A percentile compares a stretch with the other conserved stretches of the same genome.
Conservation (phyloP, 2,113 vertebrate genomes). For the Rhagologus leucostigma region DNA sequence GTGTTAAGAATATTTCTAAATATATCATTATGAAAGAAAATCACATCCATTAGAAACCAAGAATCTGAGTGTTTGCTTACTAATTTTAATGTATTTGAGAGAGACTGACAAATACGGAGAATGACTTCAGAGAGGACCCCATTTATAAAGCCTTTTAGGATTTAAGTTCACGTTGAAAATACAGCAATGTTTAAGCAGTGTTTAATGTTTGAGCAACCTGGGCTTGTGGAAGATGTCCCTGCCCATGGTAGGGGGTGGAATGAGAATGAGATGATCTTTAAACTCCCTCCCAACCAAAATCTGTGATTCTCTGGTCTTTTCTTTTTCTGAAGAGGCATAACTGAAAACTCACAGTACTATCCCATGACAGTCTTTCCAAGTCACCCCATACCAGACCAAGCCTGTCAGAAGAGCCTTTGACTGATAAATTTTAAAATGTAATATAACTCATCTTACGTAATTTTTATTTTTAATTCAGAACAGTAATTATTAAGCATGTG, state of each 20-base stretch:
- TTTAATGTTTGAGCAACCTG: background rate
- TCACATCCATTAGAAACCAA: background rate
- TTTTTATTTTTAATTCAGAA: background rate
- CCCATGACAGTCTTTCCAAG: background rate
- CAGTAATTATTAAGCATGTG: background rate
- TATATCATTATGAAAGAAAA: background rate
- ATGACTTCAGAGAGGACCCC: background rate
- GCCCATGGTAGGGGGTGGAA: background rate
- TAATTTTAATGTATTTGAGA: background rate
- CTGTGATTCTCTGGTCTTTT: background rate
- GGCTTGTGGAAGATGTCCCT: background rate
- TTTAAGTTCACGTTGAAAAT: background rate
- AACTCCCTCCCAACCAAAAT: background rate
- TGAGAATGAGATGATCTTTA: background rate
- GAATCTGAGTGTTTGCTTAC: background rate
- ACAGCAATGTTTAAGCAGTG: background rate
- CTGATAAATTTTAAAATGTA: background rate
- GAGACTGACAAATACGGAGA: background rate
- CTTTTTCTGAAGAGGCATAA: background rate
- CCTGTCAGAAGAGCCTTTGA: background rate
- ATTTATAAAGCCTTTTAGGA: background rate
- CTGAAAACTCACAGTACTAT: background rate
- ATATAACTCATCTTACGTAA: background rate
- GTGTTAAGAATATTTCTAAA: background rate
- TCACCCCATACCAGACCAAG: background rate